Percentiles rank a stretch among this genome's conserved stretches.
These are phyloP conservation scores for Pherbina coryleti DNA, from an alignment of 2,888 invertebrate genomes.

Conservation along the genomic window DNA sequence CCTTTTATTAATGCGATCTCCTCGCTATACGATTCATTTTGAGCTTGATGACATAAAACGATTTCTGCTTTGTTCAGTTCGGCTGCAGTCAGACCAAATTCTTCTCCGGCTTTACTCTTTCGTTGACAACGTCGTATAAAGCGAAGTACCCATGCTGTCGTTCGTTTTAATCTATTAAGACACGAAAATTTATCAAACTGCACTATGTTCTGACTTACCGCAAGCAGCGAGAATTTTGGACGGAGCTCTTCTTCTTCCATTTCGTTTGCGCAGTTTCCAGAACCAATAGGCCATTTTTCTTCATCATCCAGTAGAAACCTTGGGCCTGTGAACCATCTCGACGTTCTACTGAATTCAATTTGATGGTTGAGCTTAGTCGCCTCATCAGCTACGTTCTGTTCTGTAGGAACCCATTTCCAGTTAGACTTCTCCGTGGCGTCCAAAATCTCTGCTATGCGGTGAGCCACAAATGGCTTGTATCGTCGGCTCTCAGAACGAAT, in stretches of 20 bases:
- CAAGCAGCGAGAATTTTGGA: background rate
- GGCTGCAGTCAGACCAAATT: background rate
- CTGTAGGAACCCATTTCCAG: constrained; percentile 51
- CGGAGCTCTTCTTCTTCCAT: too few species aligned
- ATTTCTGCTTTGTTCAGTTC: background rate
- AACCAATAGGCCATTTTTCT: too few species aligned
- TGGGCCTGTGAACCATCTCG: too few species aligned
- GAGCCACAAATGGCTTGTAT: background rate
- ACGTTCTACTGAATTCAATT: background rate
- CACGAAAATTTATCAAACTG: too few species aligned
- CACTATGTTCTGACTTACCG: too few species aligned
- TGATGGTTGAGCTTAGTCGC: too few species aligned
- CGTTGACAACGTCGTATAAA: background rate
- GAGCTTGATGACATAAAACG: background rate
- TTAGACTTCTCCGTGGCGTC: constrained; percentile 40
- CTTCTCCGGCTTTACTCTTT: background rate
- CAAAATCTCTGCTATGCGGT: constrained; percentile 44
- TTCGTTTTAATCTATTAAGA: too few species aligned
- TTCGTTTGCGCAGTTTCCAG: too few species aligned
- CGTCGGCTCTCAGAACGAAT: background rate
- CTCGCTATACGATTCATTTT: too few species aligned
- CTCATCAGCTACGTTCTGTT: constrained; percentile 52
- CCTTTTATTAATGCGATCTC: background rate
- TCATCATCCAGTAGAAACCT: too few species aligned
- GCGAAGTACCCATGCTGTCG: constrained; percentile 20